A percentile compares a stretch with the other conserved stretches of the same genome.
These are phyloP conservation scores for Pungitius pungitius DNA, from an alignment of 2,113 vertebrate species.

Conservation along the genomic window DNA sequence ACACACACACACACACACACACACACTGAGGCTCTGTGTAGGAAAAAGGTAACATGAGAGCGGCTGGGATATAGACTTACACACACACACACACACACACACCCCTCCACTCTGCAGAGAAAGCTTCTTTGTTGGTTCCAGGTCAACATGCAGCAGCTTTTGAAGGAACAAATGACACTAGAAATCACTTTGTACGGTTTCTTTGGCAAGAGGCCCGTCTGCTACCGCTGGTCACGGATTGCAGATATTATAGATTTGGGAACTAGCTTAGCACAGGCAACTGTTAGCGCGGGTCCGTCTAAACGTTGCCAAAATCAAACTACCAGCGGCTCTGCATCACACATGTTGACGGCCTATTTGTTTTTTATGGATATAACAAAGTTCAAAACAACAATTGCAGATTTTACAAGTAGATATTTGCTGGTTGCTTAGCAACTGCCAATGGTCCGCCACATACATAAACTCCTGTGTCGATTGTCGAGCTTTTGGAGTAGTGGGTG, in stretches of 20 bases:
- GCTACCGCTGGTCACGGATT: neutral
- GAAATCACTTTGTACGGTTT: neutral
- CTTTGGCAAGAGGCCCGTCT: neutral
- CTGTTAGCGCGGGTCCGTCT: neutral
- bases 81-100: conserved; percentile 8
- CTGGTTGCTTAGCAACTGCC: no score
- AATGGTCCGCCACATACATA: neutral
- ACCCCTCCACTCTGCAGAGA: conserved; percentile 24
- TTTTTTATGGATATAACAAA: neutral
- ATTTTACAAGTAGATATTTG: no score
- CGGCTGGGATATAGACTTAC: conserved; percentile 27
- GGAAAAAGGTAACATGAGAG: conserved; percentile 53
- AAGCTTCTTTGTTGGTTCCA: conserved; percentile 38
- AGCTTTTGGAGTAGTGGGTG: neutral
- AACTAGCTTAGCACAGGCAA: conserved; percentile 8
- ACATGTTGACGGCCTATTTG: neutral
- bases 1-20: neutral
- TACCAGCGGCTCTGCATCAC: neutral
- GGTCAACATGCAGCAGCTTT: conserved; percentile 16
- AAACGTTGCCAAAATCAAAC: neutral
- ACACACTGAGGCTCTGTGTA: conserved; percentile 28
- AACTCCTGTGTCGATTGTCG: no score
- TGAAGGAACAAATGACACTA: conserved; percentile 13
- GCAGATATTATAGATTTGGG: neutral
- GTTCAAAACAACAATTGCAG: neutral